phyloP scores from a whole-genome alignment of 2,888 invertebrate genomes.

The Nomada fucata region DNA sequence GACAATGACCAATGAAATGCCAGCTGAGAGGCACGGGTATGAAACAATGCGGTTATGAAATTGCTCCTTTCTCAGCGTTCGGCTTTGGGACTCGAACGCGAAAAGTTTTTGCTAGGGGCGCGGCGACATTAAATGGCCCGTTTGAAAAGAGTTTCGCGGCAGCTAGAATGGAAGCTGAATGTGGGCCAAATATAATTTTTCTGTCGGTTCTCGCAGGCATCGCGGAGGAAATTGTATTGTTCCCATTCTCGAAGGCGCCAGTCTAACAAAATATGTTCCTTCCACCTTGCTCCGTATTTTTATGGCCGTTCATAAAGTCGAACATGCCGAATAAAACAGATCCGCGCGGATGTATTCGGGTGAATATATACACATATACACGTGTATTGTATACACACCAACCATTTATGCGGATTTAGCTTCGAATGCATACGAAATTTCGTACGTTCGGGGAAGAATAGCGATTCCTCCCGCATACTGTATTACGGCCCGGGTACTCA shows the following conservation, averaged over 20 bases:
- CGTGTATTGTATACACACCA: not conserved
- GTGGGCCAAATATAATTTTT: slow-evolving; percentile 22
- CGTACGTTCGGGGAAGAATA: not conserved
- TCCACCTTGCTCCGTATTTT: not conserved
- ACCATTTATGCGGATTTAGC: not conserved
- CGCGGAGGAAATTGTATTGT: slow-evolving; percentile 3
- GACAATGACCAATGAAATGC: not conserved
- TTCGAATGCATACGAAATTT: not conserved
- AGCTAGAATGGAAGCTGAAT: slow-evolving; percentile 1
- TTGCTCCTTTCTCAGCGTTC: not conserved
- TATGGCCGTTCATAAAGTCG: no score
- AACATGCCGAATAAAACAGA: not conserved
- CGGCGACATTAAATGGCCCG: not conserved
- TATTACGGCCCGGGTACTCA: no score
- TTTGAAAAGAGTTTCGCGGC: not conserved
- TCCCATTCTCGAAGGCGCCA: not conserved
- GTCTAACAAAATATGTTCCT: not conserved
- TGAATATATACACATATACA: not conserved
- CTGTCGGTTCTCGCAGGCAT: not conserved
- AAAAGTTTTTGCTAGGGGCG: not conserved
- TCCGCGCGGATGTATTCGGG: not conserved
- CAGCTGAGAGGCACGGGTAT: not conserved
- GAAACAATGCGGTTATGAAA: not conserved
- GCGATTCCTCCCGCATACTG: not conserved
- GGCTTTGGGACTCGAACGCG: not conserved